Evolutionary conservation across 2,888 invertebrate genomes (phyloP).

Genomic region (Gibbula magus): DNA sequence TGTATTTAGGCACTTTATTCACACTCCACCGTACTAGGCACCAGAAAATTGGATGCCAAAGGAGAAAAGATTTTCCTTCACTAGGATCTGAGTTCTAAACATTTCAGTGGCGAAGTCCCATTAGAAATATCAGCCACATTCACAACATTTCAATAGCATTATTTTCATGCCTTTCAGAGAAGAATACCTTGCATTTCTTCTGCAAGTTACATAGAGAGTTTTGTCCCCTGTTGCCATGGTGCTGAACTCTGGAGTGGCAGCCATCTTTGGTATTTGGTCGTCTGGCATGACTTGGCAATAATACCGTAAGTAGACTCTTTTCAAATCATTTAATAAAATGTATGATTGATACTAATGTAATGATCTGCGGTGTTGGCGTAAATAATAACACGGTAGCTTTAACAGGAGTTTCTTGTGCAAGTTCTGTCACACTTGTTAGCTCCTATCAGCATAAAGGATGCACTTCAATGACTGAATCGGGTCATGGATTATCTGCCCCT

Average conservation of each 20-base stretch:
- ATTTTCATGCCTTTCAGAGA: not conserved
- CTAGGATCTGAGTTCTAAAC: too few species aligned
- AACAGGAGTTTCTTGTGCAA: not conserved
- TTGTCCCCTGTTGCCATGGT: not conserved
- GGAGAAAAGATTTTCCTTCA: not conserved
- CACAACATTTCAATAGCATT: not conserved
- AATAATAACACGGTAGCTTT: not conserved
- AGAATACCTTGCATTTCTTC: not conserved
- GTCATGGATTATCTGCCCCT: slow-evolving; percentile 11
- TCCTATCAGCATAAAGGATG: not conserved
- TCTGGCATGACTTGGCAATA: slow-evolving; percentile 2
- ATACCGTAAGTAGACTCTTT: not conserved
- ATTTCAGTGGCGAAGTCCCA: not conserved
- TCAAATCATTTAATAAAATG: not conserved
- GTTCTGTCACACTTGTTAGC: not conserved
- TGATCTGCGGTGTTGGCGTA: not conserved
- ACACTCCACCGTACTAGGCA: not conserved
- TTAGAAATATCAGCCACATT: not conserved
- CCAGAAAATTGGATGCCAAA: not conserved
- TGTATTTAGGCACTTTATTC: too few species aligned
- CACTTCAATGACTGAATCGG: not conserved
- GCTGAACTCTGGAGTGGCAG: not conserved
- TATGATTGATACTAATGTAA: slow-evolving; percentile 3
- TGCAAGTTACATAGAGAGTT: not conserved
- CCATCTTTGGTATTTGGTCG: not conserved